Evolutionary conservation across 2,797 vertebrate genomes (phyloP).

Genomic region (Microchirus variegatus): DNA sequence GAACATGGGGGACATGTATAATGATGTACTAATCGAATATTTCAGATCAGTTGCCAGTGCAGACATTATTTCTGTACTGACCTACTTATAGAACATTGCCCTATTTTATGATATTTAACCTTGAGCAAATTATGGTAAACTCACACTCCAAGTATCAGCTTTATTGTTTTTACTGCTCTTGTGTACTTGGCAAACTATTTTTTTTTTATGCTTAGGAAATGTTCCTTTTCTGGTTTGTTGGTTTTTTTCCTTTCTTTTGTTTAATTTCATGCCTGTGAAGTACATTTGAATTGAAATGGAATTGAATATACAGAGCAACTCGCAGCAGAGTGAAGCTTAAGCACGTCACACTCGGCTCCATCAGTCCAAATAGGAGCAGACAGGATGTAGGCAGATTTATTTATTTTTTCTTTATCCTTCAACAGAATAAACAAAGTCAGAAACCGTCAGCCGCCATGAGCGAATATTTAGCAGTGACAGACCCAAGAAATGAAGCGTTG

Average conservation of each 20-base stretch:
- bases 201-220: background rate
- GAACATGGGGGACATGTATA: too few species aligned
- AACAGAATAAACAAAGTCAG: background rate
- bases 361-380: conserved; percentile 1
- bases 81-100: too few species aligned
- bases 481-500: too few species aligned
- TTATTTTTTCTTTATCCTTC: too few species aligned
- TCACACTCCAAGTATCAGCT: too few species aligned
- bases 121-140: too few species aligned
- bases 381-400: background rate
- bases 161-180: background rate
- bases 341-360: background rate
- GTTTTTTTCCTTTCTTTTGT: background rate
- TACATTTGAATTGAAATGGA: background rate
- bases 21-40: too few species aligned
- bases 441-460: background rate
- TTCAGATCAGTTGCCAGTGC: too few species aligned
- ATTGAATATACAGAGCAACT: background rate
- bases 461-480: background rate
- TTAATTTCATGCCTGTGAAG: background rate
- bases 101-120: too few species aligned
- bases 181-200: background rate
- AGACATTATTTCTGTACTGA: too few species aligned
- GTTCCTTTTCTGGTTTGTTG: background rate
- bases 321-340: conserved; percentile 1